phyloP scores from a whole-genome alignment of 2,797 vertebrate genomes.

The Adrianichthys oophorus region DNA sequence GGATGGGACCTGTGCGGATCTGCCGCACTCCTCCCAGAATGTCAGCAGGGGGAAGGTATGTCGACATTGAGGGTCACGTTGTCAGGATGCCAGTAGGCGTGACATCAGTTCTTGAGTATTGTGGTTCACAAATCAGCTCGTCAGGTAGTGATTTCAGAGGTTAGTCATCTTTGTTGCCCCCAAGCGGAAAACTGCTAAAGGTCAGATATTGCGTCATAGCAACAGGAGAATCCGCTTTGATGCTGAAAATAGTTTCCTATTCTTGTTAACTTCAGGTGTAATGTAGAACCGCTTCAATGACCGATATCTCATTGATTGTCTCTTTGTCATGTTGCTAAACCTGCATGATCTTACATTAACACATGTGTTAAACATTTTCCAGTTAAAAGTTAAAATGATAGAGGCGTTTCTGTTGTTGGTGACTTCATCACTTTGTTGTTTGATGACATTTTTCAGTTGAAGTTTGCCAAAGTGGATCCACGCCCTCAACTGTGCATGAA shows the following conservation, averaged over 20 bases:
- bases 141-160: too few relatives aligned
- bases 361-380: not conserved
- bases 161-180: too few relatives aligned
- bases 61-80: not conserved
- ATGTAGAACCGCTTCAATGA: too few relatives aligned
- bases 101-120: not conserved
- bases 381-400: not conserved
- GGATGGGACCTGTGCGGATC: constrained; percentile 51
- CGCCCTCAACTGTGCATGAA: constrained; percentile 77
- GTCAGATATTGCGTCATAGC: too few relatives aligned
- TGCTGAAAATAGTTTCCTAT: too few relatives aligned
- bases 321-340: too few relatives aligned
- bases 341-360: not conserved
- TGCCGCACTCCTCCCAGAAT: constrained; percentile 53
- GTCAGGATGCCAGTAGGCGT: not conserved
- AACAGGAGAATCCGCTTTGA: too few relatives aligned
- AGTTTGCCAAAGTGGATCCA: constrained; percentile 71
- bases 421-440: not conserved
- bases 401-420: not conserved
- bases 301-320: not conserved
- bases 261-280: too few relatives aligned
- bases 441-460: constrained; percentile 60
- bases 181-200: too few relatives aligned
- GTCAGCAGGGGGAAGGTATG: constrained; percentile 64
- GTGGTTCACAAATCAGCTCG: too few relatives aligned